Base-by-base conservation (phyloP, 2,797 vertebrate genomes). In the Parauchenoglanis punctatus region DNA sequence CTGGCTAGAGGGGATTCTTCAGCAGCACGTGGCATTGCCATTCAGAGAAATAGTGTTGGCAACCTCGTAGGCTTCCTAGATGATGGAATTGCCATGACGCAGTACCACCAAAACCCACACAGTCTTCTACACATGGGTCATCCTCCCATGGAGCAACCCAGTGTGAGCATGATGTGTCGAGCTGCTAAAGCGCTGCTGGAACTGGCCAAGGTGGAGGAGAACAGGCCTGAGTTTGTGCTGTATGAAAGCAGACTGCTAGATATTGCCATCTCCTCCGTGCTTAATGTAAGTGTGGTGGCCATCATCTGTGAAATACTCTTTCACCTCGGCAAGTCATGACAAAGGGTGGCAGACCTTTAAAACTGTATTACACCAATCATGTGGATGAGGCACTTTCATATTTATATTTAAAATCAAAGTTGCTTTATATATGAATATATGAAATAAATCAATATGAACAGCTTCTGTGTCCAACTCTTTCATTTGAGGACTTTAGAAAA, bases 251-350 rank as follows among this genome's bases (percentile, higher is more conserved):
- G 99, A 94, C 96, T 99, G 93, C 96, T 99, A 94, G 99, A 99
- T 95, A 97, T 99, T 95, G 98, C 98, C 84, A 97, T 99, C 94
- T 99, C 98, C 89, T 96, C 98, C 85, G 97, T 97, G 94, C 97
- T 99, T 95, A 98, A 97, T 95, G 94, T 96, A 59, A 95, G 96
- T 92, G 97, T 99, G 89, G 97, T 96, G 82, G 96, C 96, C 90
- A 96, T 99, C 92, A 95, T 99, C 95, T 99, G 98, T 95, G 98
- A 99, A 95, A 97, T 99, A 96, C 97, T 99, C 89, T 99, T 99
- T 95, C 96, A 99, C 95, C 97, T 99, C 46, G 98, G 98, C 92
- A 98, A 98, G 93, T 98, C 97, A 97, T 99, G 98, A 99, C 98
- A 97, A 91, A 63, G 90, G 89, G 72, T 49, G 72, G 17, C 18